phyloP scores from a whole-genome alignment of 2,113 vertebrate species.

The Peucedramus taeniatus region DNA sequence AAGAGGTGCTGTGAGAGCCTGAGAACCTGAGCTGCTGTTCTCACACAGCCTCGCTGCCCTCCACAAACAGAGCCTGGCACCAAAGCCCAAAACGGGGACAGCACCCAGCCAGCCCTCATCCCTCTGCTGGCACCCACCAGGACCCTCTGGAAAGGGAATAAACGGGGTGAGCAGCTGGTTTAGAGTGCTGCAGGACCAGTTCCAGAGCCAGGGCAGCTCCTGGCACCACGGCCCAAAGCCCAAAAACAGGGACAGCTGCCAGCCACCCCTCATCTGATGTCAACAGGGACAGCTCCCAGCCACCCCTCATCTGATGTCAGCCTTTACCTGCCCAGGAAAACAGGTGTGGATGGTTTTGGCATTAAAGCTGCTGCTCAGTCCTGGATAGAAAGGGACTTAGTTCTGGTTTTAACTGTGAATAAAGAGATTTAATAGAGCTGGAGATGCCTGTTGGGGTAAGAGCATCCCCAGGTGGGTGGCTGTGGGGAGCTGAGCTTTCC shows the following conservation, averaged over 20 bases:
- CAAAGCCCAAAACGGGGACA: accelerated
- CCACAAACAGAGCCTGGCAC: background rate
- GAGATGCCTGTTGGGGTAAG: too few relatives aligned
- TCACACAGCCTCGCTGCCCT: background rate
- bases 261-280: background rate
- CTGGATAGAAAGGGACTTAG: too few relatives aligned
- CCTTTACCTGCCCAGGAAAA: too few relatives aligned
- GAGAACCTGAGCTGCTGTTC: constrained; percentile 1
- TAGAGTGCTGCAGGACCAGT: background rate
- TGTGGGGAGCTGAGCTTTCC: too few relatives aligned
- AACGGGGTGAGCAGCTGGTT: accelerated
- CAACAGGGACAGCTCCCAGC: background rate
- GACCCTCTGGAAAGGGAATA: background rate
- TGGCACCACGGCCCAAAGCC: background rate
- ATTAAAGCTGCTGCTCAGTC: too few relatives aligned
- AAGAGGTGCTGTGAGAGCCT: background rate
- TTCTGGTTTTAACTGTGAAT: too few relatives aligned
- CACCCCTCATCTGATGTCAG: background rate
- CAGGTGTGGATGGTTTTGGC: too few relatives aligned
- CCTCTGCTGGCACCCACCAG: accelerated
- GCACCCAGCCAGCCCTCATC: background rate
- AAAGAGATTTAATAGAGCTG: too few relatives aligned
- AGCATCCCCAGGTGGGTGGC: too few relatives aligned
- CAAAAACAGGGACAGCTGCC: background rate
- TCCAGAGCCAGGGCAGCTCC: background rate